These are phyloP conservation scores for Trissolcus brochymenae DNA, from an alignment of 2,888 invertebrate genomes.

Conservation along the genomic window DNA sequence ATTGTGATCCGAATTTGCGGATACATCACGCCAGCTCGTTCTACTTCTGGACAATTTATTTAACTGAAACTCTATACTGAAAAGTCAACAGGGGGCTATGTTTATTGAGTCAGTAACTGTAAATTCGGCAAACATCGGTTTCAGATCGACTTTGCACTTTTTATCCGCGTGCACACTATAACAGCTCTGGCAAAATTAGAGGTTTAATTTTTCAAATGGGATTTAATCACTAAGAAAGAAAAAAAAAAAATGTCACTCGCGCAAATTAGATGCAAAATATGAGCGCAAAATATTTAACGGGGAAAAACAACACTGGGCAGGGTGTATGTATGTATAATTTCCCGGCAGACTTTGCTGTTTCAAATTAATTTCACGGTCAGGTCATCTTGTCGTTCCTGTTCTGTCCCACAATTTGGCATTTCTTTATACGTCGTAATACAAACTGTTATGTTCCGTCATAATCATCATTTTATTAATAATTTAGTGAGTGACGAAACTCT, in stretches of 20 bases:
- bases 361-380: constrained; percentile 47
- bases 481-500: constrained; percentile 11
- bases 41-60: constrained; percentile 20
- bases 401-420: constrained; percentile 36
- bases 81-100: constrained; percentile 10
- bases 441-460: constrained; percentile 13
- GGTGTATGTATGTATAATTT: constrained; percentile 23
- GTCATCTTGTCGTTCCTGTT: constrained; percentile 21
- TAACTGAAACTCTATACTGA: constrained; percentile 20
- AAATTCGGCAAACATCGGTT: not conserved
- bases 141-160: too few relatives aligned
- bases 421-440: constrained; percentile 12
- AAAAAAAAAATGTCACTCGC: too few relatives aligned
- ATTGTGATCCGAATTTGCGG: constrained; percentile 30
- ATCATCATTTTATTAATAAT: too few relatives aligned
- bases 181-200: not conserved
- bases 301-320: constrained; percentile 12
- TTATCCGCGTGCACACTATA: too few relatives aligned
- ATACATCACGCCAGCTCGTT: constrained; percentile 23
- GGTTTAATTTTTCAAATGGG: not conserved
- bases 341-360: constrained; percentile 39
- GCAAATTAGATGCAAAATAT: too few relatives aligned
- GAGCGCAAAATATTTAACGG: constrained; percentile 24
- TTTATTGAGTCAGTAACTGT: not conserved
- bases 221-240: too few relatives aligned